A percentile compares a stretch with the other conserved stretches of the same genome.
These are phyloP conservation scores for Leptinotarsa juncta DNA, from an alignment of 2,888 invertebrate species.

Conservation along the genomic window DNA sequence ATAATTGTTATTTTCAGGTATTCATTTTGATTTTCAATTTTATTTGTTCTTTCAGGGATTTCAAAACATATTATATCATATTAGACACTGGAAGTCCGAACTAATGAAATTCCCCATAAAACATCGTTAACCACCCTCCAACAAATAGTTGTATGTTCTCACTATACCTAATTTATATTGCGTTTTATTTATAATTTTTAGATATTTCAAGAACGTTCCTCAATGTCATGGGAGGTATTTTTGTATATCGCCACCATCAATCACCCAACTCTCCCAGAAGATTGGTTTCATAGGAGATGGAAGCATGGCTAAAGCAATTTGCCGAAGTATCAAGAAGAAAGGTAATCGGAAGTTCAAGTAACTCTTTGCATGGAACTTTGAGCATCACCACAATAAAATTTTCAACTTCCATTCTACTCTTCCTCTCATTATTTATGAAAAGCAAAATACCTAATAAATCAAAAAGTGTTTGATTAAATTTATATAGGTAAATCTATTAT, in stretches of 20 bases:
- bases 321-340: constrained; percentile 76
- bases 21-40: too few species aligned
- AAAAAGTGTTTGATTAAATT: not conserved
- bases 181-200: not conserved
- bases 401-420: not conserved
- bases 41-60: too few species aligned
- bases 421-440: too few species aligned
- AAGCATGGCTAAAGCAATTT: constrained; percentile 89
- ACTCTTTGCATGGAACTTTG: too few species aligned
- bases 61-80: too few species aligned
- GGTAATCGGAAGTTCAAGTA: constrained; percentile 64
- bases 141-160: too few species aligned
- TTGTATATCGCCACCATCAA: constrained; percentile 28
- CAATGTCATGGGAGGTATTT: constrained; percentile 25
- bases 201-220: constrained; percentile 16
- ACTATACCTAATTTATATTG: not conserved
- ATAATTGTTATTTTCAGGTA: too few species aligned
- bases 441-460: not conserved
- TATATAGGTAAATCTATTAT: constrained; percentile 19
- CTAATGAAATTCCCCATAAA: too few species aligned
- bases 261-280: constrained; percentile 59
- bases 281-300: constrained; percentile 91
- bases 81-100: too few species aligned
- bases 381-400: not conserved
- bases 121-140: too few species aligned